These are phyloP conservation scores for Melitaea cinxia DNA, from an alignment of 1,140 invertebrate genomes.

Conservation along the genomic window DNA sequence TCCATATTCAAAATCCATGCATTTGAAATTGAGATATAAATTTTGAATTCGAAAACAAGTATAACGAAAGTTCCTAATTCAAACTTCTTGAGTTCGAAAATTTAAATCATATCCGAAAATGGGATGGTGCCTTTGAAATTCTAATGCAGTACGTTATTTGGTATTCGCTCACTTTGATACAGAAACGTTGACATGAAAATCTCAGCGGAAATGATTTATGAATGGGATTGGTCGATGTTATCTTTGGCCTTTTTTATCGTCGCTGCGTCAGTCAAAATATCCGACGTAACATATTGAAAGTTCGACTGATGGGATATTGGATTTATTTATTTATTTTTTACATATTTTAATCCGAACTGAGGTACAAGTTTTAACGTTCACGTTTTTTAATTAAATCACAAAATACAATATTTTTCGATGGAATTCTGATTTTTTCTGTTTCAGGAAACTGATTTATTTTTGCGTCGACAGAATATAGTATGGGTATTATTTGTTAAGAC, in stretches of 20 bases:
- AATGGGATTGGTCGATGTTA: constrained; percentile 35
- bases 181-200: constrained; percentile 48
- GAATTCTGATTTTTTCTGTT: neutral
- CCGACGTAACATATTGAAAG: constrained; percentile 24
- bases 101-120: constrained; percentile 11
- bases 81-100: constrained; percentile 11
- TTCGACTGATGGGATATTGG: constrained; percentile 11
- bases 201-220: constrained; percentile 47
- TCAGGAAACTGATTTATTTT: too few species aligned
- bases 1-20: neutral
- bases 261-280: constrained; percentile 34
- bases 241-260: constrained; percentile 39
- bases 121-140: constrained; percentile 34
- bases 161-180: constrained; percentile 37
- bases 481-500: too few species aligned
- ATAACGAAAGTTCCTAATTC: constrained; percentile 6
- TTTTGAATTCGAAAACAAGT: neutral
- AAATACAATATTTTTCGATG: neutral
- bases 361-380: neutral
- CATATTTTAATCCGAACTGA: neutral
- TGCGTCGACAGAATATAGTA: too few species aligned
- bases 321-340: too few species aligned
- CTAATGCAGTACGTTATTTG: constrained; percentile 36
- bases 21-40: neutral
- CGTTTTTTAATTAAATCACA: neutral